Evolutionary conservation across 2,113 vertebrate species (phyloP).

Genomic region (Nycticryphes semicollaris): DNA sequence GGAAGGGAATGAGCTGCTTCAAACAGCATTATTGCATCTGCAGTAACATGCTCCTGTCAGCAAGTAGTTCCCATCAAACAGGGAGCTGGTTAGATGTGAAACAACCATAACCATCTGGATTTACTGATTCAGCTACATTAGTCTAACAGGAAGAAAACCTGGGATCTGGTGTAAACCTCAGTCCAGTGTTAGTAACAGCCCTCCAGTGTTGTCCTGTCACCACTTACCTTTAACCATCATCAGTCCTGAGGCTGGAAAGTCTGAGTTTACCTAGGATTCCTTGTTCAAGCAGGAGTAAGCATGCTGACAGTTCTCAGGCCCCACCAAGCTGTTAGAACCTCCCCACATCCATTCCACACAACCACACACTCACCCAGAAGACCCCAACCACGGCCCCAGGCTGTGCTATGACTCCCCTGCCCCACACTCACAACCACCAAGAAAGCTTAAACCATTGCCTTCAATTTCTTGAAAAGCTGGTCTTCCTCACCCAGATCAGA

Average conservation of each 20-base stretch:
- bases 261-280: not conserved
- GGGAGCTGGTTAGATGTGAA: not conserved
- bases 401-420: not conserved
- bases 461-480: not conserved
- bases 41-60: not conserved
- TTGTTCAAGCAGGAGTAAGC: not conserved
- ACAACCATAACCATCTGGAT: not conserved
- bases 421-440: not conserved
- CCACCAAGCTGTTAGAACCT: not conserved
- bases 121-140: not conserved
- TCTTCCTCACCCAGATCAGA: constrained; percentile 44
- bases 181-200: not conserved
- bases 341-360: not conserved
- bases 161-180: not conserved
- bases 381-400: not conserved
- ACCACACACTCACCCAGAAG: not conserved
- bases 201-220: not conserved
- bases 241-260: not conserved
- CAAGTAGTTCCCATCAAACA: not conserved
- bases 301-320: not conserved
- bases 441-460: not conserved
- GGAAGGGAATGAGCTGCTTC: not conserved
- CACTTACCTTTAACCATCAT: not conserved
- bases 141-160: not conserved
- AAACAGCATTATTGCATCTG: not conserved